Evolutionary conservation across 2,888 invertebrate species (phyloP).

Genomic region (Dicyrtoma fusca): DNA sequence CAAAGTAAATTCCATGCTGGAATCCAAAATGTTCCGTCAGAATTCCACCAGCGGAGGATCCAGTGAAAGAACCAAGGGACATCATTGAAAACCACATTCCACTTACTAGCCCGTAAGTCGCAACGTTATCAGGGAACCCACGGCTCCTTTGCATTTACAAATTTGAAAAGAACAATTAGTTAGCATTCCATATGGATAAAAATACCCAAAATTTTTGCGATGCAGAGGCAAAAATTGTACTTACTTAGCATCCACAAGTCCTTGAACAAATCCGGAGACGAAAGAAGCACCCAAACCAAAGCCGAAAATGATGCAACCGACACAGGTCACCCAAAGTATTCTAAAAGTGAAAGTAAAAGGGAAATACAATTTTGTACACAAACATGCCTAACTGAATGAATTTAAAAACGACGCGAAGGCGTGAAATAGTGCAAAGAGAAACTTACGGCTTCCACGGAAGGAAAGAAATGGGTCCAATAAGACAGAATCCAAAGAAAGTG

Average conservation of each 20-base stretch:
- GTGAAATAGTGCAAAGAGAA: neutral
- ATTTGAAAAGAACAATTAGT: neutral
- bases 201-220: too few relatives aligned
- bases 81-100: constrained; percentile 90
- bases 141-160: constrained; percentile 63
- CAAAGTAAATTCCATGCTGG: constrained; percentile 70
- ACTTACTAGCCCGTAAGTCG: constrained; percentile 86
- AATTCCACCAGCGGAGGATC: constrained; percentile 70
- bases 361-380: constrained; percentile 6
- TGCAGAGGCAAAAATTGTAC: constrained; percentile 58
- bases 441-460: constrained; percentile 61
- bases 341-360: constrained; percentile 58
- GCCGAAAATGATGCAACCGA: constrained; percentile 61
- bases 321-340: constrained; percentile 31
- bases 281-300: constrained; percentile 81
- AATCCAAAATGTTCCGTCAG: constrained; percentile 76
- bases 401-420: neutral
- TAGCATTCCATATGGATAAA: neutral
- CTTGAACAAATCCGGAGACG: constrained; percentile 84
- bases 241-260: constrained; percentile 80
- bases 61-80: constrained; percentile 77
- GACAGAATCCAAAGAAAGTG: constrained; percentile 70
- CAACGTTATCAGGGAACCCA: constrained; percentile 80
- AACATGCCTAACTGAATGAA: neutral
- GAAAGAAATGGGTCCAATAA: constrained; percentile 83